Percentiles rank a stretch among this genome's conserved stretches.
phyloP scores from a whole-genome alignment of 2,888 invertebrate species.

The Cantharis nigra region DNA sequence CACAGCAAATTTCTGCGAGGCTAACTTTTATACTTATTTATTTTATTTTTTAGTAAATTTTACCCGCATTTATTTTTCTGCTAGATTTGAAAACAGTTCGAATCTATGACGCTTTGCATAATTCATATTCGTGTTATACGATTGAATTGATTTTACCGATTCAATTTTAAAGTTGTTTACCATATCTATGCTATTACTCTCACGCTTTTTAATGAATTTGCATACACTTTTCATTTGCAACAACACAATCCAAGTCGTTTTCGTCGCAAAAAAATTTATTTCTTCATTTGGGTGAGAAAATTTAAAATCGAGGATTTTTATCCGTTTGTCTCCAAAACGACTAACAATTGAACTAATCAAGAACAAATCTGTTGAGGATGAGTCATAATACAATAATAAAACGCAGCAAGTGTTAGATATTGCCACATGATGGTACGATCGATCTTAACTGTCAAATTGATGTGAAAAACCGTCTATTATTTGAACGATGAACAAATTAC shows the following conservation, averaged over 20 bases:
- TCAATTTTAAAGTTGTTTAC: conserved; percentile 37
- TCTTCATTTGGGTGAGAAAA: neutral
- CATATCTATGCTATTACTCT: conserved; percentile 35
- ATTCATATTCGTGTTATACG: conserved; percentile 37
- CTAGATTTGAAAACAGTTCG: conserved; percentile 20
- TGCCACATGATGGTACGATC: conserved; percentile 46
- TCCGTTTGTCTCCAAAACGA: neutral
- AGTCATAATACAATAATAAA: conserved; percentile 39
- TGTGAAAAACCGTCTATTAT: conserved; percentile 33
- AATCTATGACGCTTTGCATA: conserved; percentile 29
- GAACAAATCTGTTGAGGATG: conserved; percentile 36
- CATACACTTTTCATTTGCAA: conserved; percentile 32
- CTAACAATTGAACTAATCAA: conserved; percentile 34
- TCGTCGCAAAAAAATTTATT: neutral
- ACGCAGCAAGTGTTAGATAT: conserved; percentile 41
- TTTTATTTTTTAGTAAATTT: neutral
- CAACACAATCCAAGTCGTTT: conserved; percentile 9
- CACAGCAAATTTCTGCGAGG: neutral
- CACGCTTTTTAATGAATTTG: conserved; percentile 30
- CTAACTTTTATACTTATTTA: neutral
- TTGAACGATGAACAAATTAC: conserved; percentile 47
- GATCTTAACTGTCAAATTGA: conserved; percentile 46
- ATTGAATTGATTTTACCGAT: conserved; percentile 35
- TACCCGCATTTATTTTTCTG: conserved; percentile 13
- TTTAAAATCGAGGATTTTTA: neutral